Evolutionary conservation across 53 echinoderm and acorn worm genomes (phyloP), one percentile per base, ranked within the genome.

Genomic region (Temnopleurus reevesii): DNA sequence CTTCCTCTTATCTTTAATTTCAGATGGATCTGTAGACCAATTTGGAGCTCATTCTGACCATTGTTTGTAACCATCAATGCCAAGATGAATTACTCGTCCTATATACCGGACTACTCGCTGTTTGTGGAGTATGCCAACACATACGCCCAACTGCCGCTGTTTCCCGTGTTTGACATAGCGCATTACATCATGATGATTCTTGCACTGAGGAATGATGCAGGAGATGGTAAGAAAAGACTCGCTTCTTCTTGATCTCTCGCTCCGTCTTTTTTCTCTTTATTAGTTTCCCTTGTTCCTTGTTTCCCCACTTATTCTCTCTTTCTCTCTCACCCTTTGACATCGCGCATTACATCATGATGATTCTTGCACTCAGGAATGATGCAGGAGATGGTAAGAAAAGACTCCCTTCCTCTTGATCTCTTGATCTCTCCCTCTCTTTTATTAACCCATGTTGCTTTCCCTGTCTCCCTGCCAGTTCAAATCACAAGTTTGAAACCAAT

Each of bases 141-240:
- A 1, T 96, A 94, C 25, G 86, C 90, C 79, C 91, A 80, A 12
- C 86, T 93, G 3, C 96, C 96, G 3, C 89, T 96, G 92, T 96
- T 93, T 45, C 96, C 96, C 0, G 35, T 95, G 35, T 95, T 96
- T 84, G 96, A 96, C 57, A 55, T 95, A 30, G 79, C 95, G 4
- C 96, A 96, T 89, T 96, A 92, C 89, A 96, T 96, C 46, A 89
- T 96, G n/a, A 96, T 96, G 96, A 91, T 93, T 76, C 76, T 92
- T n/a, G 92, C 90, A 12, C 89, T 95, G 46, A 93, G 95, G 71
- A 89, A 91, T 21, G 96, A 96, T 89, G 89, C 93, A 25, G 92
- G 93, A 17, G 84, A 93, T 46, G 91, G 96, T 96, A 89, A 94
- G 90, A 44, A 41, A 55, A n/a, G n/a, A n/a, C n/a, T n/a, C n/a